Evolutionary conservation across 2,113 vertebrate species (phyloP), one percentile per base, ranked within the genome.

Genomic region (Corythornis cristatus): DNA sequence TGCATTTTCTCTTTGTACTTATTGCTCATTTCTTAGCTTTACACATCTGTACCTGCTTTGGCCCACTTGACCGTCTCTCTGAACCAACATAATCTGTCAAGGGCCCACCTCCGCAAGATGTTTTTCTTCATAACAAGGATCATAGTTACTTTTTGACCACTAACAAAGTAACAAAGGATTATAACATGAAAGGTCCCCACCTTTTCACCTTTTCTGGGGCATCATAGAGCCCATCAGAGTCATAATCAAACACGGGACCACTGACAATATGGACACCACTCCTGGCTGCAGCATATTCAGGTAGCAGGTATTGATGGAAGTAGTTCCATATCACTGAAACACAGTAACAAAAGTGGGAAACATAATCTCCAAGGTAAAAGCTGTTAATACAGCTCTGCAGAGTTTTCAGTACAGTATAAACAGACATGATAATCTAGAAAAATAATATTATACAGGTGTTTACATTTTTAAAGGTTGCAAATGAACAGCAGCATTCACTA

Each of bases 221-320:
- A 93, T 99, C 99, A 43, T 97, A 98, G 21, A 84, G 95, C 42
- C 99, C 99, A 57, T 99, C 97, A n/a, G 94, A 98, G 88, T 99
- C 96, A 21, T 94, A 95, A 96, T 99, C 99, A 84, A 99, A 99
- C 95, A 99, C 98, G 2, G 99, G 99, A 67, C 99, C 99, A 5
- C 98, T 99, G 88, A 99, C 96, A 25, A 99, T 93, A 76, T 99
- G 99, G 82, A 99, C 48, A 19, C 99, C 98, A 1, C 97, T 99
- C 81, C 98, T 97, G 62, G 96, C 84, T 57, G 96, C 67, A 12
- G 98, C 98, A 61, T 98, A 98, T 66, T 95, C 96, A 37, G 93
- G 96, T 53, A 99, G 95, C 8, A 99, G 78, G 26, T 94, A 67
- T 8, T 97, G 80, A 18, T 99, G 98, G 83, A 99, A 96, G 87